A percentile compares a stretch with the other conserved stretches of the same genome.
These are phyloP conservation scores for Ibidorhyncha struthersii DNA, from an alignment of 2,113 vertebrate genomes.

Conservation along the genomic window DNA sequence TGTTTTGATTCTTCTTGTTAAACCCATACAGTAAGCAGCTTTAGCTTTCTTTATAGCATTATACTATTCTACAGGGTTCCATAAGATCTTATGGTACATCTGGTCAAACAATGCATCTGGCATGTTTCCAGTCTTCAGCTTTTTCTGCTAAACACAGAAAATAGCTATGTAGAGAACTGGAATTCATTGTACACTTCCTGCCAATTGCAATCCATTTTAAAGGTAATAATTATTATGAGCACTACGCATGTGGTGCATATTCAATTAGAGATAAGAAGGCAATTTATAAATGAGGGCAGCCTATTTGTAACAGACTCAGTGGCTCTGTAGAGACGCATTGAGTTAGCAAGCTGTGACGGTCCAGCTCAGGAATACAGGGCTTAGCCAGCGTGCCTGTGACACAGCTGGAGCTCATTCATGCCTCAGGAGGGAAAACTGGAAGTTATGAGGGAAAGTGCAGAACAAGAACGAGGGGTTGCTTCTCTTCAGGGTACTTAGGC, in stretches of 20 bases:
- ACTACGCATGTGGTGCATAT: not conserved
- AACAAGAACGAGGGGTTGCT: not conserved
- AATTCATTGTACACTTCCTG: not conserved
- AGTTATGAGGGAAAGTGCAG: not conserved
- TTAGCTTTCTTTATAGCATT: slow-evolving; percentile 23
- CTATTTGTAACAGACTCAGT: not conserved
- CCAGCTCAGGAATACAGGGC: not conserved
- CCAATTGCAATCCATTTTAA: slow-evolving; percentile 9
- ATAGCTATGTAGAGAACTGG: not conserved
- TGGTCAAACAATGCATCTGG: slow-evolving; percentile 56
- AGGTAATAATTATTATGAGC: slow-evolving; percentile 31
- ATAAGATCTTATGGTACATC: slow-evolving; percentile 28
- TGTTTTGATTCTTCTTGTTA: not conserved
- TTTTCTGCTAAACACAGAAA: slow-evolving; percentile 42
- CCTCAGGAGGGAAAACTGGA: not conserved
- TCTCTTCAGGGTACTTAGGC: not conserved
- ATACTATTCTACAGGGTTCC: slow-evolving; percentile 10
- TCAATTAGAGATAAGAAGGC: not conserved
- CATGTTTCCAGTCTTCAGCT: not conserved
- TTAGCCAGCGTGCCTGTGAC: not conserved
- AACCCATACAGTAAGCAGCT: slow-evolving; percentile 4
- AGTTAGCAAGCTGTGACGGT: not conserved
- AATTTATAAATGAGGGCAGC: not conserved
- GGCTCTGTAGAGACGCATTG: not conserved
- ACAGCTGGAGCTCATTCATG: not conserved